A percentile compares a stretch with the other conserved stretches of the same genome.
Conservation (phyloP, 2,888 invertebrate genomes). For the Meiosimyza platycephala region DNA sequence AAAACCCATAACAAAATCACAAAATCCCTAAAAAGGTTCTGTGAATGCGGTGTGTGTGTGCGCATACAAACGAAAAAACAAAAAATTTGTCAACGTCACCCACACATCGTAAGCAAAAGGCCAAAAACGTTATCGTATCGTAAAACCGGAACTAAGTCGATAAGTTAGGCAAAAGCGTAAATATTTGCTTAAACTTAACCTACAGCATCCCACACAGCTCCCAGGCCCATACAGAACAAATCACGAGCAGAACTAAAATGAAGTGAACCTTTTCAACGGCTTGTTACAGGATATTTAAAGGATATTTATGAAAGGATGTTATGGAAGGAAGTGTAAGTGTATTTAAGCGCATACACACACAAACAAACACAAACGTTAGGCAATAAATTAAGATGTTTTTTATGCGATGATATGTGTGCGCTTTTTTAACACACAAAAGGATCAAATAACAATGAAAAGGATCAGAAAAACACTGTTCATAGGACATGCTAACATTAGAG, state of each 20-base stretch:
- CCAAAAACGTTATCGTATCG: slow-evolving; percentile 26
- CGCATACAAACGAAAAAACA: not conserved
- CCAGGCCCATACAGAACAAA: not conserved
- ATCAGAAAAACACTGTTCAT: slow-evolving; percentile 8
- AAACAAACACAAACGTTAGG: slow-evolving; percentile 2
- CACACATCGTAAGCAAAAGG: slow-evolving; percentile 35
- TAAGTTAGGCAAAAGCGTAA: slow-evolving; percentile 38
- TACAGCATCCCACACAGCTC: slow-evolving; percentile 1
- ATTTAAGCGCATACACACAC: slow-evolving; percentile 10
- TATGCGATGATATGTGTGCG: slow-evolving; percentile 7
- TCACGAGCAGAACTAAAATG: not conserved
- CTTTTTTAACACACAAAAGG: slow-evolving; percentile 35
- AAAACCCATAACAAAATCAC: slow-evolving; percentile 30
- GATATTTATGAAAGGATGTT: not conserved
- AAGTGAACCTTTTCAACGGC: slow-evolving; percentile 46
- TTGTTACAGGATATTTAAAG: slow-evolving; percentile 16
- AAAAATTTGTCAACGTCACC: slow-evolving; percentile 31
- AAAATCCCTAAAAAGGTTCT: not conserved
- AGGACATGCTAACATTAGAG: not conserved
- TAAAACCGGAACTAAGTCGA: slow-evolving; percentile 40
- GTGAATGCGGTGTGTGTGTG: not conserved
- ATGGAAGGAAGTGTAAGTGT: slow-evolving; percentile 7
- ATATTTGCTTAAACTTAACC: slow-evolving; percentile 41
- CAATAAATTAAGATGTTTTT: slow-evolving; percentile 36
- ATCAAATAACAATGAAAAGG: slow-evolving; percentile 36